Evolutionary conservation across 2,888 invertebrate species (phyloP).

Genomic region (Diaphora mendica): DNA sequence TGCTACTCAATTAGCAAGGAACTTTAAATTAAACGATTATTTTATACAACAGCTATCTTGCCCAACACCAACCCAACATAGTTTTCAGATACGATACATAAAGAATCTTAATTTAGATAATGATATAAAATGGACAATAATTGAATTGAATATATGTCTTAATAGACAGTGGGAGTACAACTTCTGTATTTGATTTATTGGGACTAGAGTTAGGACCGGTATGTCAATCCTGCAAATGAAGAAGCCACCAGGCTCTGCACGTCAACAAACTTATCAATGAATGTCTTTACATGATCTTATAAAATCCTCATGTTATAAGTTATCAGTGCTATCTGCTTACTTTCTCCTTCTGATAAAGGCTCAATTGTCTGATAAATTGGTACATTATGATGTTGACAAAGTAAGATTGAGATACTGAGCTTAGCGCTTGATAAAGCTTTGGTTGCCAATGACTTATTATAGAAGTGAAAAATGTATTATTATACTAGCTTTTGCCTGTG

Average conservation of each 20-base stretch:
- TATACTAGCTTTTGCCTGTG: too few relatives aligned
- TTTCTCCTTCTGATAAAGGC: slow-evolving; percentile 40
- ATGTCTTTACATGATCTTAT: slow-evolving; percentile 6
- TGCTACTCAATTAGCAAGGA: too few relatives aligned
- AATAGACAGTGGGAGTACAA: too few relatives aligned
- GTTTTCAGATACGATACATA: neutral
- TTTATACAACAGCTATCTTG: neutral
- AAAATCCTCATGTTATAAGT: slow-evolving; percentile 23
- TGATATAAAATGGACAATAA: too few relatives aligned
- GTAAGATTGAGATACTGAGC: neutral
- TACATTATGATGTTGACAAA: neutral
- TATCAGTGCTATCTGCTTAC: slow-evolving; percentile 11
- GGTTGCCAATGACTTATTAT: neutral
- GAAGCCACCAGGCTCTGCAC: neutral
- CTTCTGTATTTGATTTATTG: too few relatives aligned
- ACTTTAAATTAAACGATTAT: neutral
- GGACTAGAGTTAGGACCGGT: neutral
- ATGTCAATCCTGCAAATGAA: neutral
- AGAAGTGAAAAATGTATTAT: too few relatives aligned
- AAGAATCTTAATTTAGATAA: too few relatives aligned
- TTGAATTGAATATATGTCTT: too few relatives aligned
- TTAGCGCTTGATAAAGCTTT: neutral
- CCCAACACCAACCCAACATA: neutral
- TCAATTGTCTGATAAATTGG: slow-evolving; percentile 34
- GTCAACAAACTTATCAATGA: neutral